These are phyloP conservation scores for Salarias fasciatus DNA, from an alignment of 2,797 vertebrate species.

Conservation along the genomic window DNA sequence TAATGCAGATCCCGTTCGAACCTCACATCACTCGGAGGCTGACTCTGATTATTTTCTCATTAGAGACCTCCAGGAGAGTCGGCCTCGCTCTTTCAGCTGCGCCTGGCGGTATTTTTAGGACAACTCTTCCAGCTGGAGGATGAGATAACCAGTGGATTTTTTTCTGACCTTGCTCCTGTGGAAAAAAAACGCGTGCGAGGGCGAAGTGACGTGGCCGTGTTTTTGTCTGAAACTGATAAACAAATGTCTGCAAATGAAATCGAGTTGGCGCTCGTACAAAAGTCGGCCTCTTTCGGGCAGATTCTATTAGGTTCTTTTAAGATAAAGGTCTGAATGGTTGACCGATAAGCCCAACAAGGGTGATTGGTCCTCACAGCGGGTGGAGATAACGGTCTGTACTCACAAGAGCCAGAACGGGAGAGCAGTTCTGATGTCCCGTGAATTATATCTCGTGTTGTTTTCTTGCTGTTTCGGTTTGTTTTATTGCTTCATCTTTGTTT, in stretches of 20 bases:
- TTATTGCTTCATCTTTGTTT: conserved; percentile 13
- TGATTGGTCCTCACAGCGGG: conserved; percentile 16
- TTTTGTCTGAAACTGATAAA: conserved; percentile 38
- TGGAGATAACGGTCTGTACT: conserved; percentile 10
- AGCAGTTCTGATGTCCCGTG: conserved; percentile 23
- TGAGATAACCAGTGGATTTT: conserved; percentile 46
- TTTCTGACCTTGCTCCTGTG: conserved; percentile 45
- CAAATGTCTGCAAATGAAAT: conserved; percentile 23
- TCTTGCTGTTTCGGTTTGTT: neutral
- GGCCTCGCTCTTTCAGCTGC: conserved; percentile 33
- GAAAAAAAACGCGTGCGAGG: conserved; percentile 16
- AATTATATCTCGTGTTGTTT: conserved; percentile 15
- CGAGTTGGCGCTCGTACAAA: conserved; percentile 12
- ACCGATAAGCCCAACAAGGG: conserved; percentile 37
- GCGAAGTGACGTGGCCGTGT: conserved; percentile 15
- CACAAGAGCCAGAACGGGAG: neutral
- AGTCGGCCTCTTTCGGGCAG: conserved; percentile 16
- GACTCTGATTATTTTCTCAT: conserved; percentile 61
- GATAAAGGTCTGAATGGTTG: conserved; percentile 35
- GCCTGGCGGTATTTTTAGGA: conserved; percentile 53
- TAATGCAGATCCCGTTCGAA: conserved; percentile 43
- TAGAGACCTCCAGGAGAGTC: conserved; percentile 61
- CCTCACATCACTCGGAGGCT: conserved; percentile 37
- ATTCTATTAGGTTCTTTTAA: conserved; percentile 27
- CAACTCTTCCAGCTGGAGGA: conserved; percentile 11